A percentile compares a stretch with the other conserved stretches of the same genome.
phyloP scores from a whole-genome alignment of 2,888 invertebrate genomes.

The Brenthis hecate region DNA sequence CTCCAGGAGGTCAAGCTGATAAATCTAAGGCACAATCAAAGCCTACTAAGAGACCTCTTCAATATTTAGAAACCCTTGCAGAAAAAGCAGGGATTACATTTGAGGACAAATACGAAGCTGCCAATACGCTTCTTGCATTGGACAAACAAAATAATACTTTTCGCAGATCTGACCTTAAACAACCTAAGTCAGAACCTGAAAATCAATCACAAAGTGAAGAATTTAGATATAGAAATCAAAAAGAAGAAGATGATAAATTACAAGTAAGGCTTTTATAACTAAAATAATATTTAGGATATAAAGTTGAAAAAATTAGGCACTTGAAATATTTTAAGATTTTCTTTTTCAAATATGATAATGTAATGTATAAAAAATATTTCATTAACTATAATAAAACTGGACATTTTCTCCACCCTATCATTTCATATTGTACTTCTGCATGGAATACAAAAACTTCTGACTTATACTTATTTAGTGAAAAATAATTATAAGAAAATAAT shows the following conservation, averaged over 20 bases:
- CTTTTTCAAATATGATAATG: neutral
- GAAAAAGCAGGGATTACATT: conserved; percentile 89
- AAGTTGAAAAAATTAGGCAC: neutral
- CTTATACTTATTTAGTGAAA: too few species aligned
- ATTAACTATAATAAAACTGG: too few species aligned
- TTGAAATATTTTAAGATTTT: neutral
- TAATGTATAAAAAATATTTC: neutral
- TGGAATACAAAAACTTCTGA: too few species aligned
- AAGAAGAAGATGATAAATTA: conserved; percentile 76
- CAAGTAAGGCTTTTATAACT: conserved; percentile 52
- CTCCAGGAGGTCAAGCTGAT: conserved; percentile 59
- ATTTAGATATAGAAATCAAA: conserved; percentile 69
- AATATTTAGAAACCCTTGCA: conserved; percentile 87
- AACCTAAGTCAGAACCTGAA: conserved; percentile 68
- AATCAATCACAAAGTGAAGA: conserved; percentile 63
- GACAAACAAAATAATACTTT: conserved; percentile 83
- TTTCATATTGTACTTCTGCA: too few species aligned
- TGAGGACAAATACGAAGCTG: conserved; percentile 88
- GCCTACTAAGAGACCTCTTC: conserved; percentile 73
- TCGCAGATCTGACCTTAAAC: conserved; percentile 69
- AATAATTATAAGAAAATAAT: too few species aligned
- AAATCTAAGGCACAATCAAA: conserved; percentile 62
- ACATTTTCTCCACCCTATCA: too few species aligned
- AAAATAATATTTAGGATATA: conserved; percentile 1
- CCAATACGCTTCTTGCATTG: conserved; percentile 84